A percentile compares a stretch with the other conserved stretches of the same genome.
phyloP scores from a whole-genome alignment of 2,113 vertebrate genomes.

The Mustela nigripes region DNA sequence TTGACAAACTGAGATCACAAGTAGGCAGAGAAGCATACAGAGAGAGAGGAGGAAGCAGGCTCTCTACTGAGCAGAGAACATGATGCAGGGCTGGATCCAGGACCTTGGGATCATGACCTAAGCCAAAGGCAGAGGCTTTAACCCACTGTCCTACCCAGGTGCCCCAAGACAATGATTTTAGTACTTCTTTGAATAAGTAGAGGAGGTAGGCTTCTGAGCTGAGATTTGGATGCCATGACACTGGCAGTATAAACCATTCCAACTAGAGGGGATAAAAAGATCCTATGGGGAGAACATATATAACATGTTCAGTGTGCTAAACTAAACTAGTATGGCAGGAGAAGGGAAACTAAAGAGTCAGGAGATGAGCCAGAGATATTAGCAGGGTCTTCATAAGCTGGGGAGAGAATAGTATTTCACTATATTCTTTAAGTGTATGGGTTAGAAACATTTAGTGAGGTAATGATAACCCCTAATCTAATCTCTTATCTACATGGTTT shows the following conservation, averaged over 20 bases:
- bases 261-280: neutral
- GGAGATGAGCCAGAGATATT: neutral
- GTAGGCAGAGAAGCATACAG: no score
- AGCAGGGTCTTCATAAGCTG: neutral
- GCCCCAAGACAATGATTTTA: neutral
- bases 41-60: no score
- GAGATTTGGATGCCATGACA: neutral
- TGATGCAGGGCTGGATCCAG: no score
- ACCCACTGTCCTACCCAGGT: no score
- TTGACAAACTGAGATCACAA: no score
- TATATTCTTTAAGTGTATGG: neutral
- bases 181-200: neutral
- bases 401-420: neutral
- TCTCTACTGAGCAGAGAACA: no score
- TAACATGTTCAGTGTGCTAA: neutral
- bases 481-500: neutral
- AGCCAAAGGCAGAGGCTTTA: no score
- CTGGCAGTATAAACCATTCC: neutral
- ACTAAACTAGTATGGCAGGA: neutral
- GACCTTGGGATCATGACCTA: no score
- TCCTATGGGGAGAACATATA: accelerated
- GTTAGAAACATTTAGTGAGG: neutral
- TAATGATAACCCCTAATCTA: neutral
- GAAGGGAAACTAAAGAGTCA: neutral
- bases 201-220: neutral